Percentiles rank a stretch among this genome's conserved stretches.
Evolutionary conservation across 30 jellyfish, hydroid and myxozoan species (phyloP).

Genomic region (Nemopilema nomurai): DNA sequence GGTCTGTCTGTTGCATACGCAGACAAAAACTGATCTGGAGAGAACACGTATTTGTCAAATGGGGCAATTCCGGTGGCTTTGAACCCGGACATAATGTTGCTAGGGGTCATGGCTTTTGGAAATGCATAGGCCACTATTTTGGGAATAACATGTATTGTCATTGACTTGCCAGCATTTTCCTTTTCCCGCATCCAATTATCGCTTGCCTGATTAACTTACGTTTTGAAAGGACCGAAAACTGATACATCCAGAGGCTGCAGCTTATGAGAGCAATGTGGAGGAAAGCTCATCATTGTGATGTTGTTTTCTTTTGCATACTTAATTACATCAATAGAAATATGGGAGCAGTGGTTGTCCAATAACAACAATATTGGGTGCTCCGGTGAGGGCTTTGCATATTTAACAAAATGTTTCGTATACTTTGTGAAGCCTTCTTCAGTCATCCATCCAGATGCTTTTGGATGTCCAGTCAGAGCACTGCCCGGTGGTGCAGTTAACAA

Average conservation of each 20-base stretch:
- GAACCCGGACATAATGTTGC: conserved; percentile 64
- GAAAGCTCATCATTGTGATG: conserved; percentile 32
- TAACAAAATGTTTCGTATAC: conserved; percentile 34
- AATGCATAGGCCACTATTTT: conserved; percentile 50
- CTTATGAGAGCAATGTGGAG: conserved; percentile 63
- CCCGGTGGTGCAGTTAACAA: conserved; percentile 50
- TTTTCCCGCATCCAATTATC: conserved; percentile 58
- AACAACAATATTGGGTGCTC: conserved; percentile 38
- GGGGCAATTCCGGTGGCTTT: conserved; percentile 70
- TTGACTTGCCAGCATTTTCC: conserved; percentile 59
- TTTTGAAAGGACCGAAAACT: conserved; percentile 72
- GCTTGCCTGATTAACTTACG: conserved; percentile 27
- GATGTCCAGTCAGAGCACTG: conserved; percentile 10
- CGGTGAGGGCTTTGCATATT: conserved; percentile 28
- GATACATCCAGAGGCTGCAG: conserved; percentile 69
- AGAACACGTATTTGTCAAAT: conserved; percentile 35
- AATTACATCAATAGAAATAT: conserved; percentile 25
- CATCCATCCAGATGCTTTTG: conserved; percentile 76
- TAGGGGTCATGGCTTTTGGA: conserved; percentile 58
- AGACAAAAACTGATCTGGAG: conserved; percentile 29
- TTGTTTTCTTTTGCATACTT: conserved; percentile 44
- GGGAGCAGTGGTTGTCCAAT: conserved; percentile 54
- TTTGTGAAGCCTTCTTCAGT: conserved; percentile 9
- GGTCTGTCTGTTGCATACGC: conserved; percentile 44
- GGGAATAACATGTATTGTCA: conserved; percentile 7